These are phyloP conservation scores for Eolophus roseicapilla DNA, from an alignment of 2,113 vertebrate species.

Conservation along the genomic window DNA sequence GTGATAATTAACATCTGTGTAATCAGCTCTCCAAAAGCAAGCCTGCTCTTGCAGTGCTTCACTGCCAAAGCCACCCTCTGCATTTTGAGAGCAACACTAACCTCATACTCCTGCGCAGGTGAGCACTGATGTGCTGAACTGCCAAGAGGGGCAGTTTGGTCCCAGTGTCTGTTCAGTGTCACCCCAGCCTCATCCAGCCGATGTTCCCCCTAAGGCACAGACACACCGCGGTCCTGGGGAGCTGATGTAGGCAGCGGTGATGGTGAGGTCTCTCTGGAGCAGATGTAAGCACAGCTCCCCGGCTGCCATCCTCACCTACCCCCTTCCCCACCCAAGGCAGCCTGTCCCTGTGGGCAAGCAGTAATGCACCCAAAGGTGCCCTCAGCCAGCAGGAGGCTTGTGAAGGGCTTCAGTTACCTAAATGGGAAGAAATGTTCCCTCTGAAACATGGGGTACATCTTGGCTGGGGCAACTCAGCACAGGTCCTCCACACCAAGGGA, in stretches of 20 bases:
- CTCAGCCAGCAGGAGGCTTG: not conserved
- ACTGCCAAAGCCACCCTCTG: not conserved
- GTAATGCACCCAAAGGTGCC: accelerated
- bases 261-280: not conserved
- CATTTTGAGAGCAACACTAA: not conserved
- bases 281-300: not conserved
- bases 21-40: not conserved
- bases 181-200: not conserved
- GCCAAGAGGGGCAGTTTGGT: not conserved
- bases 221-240: not conserved
- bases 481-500: not conserved
- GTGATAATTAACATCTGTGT: not conserved
- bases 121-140: not conserved
- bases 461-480: not conserved
- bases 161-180: not conserved
- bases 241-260: not conserved
- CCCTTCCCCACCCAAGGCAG: not conserved
- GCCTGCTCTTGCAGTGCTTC: not conserved
- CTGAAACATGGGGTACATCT: not conserved
- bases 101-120: accelerated
- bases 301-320: not conserved
- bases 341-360: accelerated
- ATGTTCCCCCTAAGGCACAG: not conserved
- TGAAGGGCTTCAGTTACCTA: not conserved
- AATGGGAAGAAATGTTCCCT: not conserved